Conservation (phyloP, 2,888 invertebrate species). For the Euplagia quadripunctaria region DNA sequence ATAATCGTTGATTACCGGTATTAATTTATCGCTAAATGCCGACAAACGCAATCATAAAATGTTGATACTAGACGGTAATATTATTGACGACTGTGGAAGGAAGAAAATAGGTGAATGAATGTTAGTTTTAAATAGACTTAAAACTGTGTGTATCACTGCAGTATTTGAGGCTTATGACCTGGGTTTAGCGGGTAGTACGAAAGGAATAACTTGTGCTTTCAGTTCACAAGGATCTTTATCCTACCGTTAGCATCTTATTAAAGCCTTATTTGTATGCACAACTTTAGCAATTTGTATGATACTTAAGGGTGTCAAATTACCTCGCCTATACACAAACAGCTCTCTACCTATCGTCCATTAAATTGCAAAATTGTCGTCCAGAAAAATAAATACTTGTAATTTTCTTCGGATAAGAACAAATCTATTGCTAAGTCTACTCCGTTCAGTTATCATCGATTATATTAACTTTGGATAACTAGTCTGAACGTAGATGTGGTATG, state of each 20-base stretch:
- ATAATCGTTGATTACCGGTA: background rate
- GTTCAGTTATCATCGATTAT: slow-evolving; percentile 29
- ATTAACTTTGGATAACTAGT: slow-evolving; percentile 43
- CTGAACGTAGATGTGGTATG: slow-evolving; percentile 5
- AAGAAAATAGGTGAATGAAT: background rate
- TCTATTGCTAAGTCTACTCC: slow-evolving; percentile 5
- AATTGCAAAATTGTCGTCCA: slow-evolving; percentile 1
- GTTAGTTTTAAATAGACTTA: background rate
- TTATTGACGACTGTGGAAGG: background rate
- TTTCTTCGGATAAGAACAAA: slow-evolving; percentile 6
- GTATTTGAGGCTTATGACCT: background rate
- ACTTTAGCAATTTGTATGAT: background rate
- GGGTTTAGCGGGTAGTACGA: background rate
- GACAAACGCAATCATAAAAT: background rate
- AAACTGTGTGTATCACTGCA: background rate
- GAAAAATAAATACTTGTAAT: slow-evolving; percentile 10
- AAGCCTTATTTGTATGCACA: background rate
- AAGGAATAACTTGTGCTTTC: background rate
- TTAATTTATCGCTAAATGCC: background rate
- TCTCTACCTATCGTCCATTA: background rate
- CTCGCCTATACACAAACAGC: background rate
- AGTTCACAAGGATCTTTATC: background rate
- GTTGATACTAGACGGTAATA: background rate
- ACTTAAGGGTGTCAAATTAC: background rate
- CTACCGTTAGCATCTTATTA: slow-evolving; percentile 5